phyloP scores from a whole-genome alignment of 2,888 invertebrate species.

The Nomada lathburiana region DNA sequence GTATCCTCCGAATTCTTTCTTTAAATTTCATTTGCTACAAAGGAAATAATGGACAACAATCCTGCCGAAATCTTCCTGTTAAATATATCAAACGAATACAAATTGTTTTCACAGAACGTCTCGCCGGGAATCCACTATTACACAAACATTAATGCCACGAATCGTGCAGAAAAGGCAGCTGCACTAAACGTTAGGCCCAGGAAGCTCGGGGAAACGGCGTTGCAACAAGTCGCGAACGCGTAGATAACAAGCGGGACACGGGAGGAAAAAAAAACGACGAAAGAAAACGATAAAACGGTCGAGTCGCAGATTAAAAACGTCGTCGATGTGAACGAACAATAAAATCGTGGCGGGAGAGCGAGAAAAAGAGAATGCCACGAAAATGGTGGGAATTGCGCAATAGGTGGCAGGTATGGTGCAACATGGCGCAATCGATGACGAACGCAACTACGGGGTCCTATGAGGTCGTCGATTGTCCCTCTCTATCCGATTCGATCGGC shows the following conservation, averaged over 20 bases:
- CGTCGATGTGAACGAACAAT: neutral
- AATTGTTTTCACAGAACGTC: too few relatives aligned
- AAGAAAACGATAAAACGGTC: neutral
- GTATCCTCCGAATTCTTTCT: too few relatives aligned
- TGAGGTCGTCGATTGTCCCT: slow-evolving; percentile 33
- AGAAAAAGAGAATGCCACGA: neutral
- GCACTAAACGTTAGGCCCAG: neutral
- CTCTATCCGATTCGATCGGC: slow-evolving; percentile 7
- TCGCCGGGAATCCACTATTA: too few relatives aligned
- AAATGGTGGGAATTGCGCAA: slow-evolving; percentile 56
- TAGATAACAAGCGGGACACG: neutral
- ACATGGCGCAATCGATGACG: slow-evolving; percentile 60
- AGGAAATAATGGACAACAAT: too few relatives aligned
- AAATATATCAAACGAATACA: too few relatives aligned
- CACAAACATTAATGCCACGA: too few relatives aligned
- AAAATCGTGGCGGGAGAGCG: neutral
- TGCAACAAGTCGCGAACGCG: neutral
- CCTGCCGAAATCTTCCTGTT: too few relatives aligned
- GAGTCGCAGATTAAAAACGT: slow-evolving; percentile 9
- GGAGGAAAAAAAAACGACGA: neutral
- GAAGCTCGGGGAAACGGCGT: neutral
- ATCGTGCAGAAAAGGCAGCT: neutral
- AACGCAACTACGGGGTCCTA: slow-evolving; percentile 52
- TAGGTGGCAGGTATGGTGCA: slow-evolving; percentile 53
- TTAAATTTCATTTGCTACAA: too few relatives aligned